These are phyloP conservation scores for Erebia aethiops DNA, from an alignment of 2,888 invertebrate species.

Conservation along the genomic window DNA sequence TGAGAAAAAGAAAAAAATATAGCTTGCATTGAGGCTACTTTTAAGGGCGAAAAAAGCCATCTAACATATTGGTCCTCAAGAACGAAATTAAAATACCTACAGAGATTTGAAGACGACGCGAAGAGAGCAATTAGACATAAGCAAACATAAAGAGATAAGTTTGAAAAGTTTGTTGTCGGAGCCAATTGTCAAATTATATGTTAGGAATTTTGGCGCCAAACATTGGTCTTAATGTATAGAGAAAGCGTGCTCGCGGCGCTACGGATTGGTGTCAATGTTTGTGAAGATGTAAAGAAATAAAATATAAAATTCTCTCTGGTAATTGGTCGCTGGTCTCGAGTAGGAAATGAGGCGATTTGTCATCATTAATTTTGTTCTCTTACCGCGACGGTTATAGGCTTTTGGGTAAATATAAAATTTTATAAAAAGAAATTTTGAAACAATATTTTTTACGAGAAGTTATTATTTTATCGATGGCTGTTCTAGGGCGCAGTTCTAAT, in stretches of 20 bases:
- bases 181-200: conserved; percentile 53
- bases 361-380: conserved; percentile 32
- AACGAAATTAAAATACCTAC: no score
- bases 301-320: conserved; percentile 22
- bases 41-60: no score
- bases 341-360: conserved; percentile 31
- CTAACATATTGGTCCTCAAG: no score
- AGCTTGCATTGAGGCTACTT: no score
- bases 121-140: no score
- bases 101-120: no score
- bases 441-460: no score
- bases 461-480: no score
- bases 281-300: conserved; percentile 44
- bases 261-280: conserved; percentile 58
- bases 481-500: no score
- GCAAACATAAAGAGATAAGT: no score
- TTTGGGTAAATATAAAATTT: background rate
- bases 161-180: conserved; percentile 31
- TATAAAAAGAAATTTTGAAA: background rate
- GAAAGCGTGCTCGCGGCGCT: conserved; percentile 68
- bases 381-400: conserved; percentile 16
- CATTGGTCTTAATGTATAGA: conserved; percentile 50
- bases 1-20: no score
- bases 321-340: conserved; percentile 25
- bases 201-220: conserved; percentile 77